These are phyloP conservation scores for Zaprionus obscuricornis DNA, from an alignment of 2,888 invertebrate species.

Conservation along the genomic window DNA sequence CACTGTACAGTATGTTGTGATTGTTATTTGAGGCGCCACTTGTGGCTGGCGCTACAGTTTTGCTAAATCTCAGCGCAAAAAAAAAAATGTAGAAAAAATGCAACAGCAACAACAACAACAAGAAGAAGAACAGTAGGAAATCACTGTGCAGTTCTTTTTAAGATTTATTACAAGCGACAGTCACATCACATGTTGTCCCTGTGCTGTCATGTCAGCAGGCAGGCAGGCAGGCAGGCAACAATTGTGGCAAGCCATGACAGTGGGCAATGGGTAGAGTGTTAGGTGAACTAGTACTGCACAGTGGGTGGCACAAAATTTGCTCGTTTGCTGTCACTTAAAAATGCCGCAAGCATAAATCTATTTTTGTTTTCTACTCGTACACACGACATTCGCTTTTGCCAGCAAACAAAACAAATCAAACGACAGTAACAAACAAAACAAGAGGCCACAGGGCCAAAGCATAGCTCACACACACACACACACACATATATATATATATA, in stretches of 20 bases:
- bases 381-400: slow-evolving; percentile 41
- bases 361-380: slow-evolving; percentile 71
- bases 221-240: slow-evolving; percentile 6
- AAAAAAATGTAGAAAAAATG: slow-evolving; percentile 2
- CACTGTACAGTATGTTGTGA: slow-evolving; percentile 11
- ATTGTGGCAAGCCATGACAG: slow-evolving; percentile 25
- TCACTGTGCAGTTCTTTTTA: slow-evolving; percentile 62
- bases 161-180: slow-evolving; percentile 74
- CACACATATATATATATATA: too few species aligned
- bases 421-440: slow-evolving; percentile 30
- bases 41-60: slow-evolving; percentile 46
- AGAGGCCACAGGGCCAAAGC: slow-evolving; percentile 8
- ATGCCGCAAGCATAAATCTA: slow-evolving; percentile 79
- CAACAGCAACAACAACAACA: slow-evolving; percentile 18
- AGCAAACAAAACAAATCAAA: slow-evolving; percentile 40
- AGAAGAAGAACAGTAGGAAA: slow-evolving; percentile 35
- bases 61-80: slow-evolving; percentile 15
- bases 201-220: slow-evolving; percentile 62
- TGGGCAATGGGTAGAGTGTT: slow-evolving; percentile 1
- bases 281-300: slow-evolving; percentile 38
- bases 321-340: slow-evolving; percentile 67
- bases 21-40: slow-evolving; percentile 40
- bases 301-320: slow-evolving; percentile 69
- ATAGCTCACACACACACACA: neutral
- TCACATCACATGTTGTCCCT: slow-evolving; percentile 64